Base-by-base conservation (phyloP, 2,888 invertebrate genomes). In the Pachymerium ferrugineum region DNA sequence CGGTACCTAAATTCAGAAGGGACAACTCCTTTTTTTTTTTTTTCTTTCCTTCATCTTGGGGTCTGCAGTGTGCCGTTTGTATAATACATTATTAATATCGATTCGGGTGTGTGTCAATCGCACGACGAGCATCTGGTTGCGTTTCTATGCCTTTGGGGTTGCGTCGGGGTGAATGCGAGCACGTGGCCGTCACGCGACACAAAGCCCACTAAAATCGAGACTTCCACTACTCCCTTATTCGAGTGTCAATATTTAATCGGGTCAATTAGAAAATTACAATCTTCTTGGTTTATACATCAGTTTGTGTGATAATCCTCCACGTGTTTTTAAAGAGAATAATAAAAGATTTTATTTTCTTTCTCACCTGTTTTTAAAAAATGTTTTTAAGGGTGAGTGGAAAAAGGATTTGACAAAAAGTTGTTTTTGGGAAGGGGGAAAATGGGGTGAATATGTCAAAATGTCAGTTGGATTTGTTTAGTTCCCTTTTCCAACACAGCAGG, bases 201-300 rank as follows among this genome's bases (percentile, higher is more conserved):
- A 47, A 47, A 47, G 47, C 47, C 47, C 47, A 47, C 47, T 47
- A 47, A 47, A 47, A 47, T 47, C 22, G 47, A 47, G 47, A 22
- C 8, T 16, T 19, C 8, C 22, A 22, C 47, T n/a, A n/a, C 47
- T 47, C 16, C 22, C 47, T 10, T 19, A 47, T n/a, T n/a, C n/a
- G n/a, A 47, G 47, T 47, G 47, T 47, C 47, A 47, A 47, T 47
- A 47, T 47, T 47, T 47, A 47, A 47, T 47, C 47, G 6, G 47
- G 47, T 47, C 47, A 47, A 47, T 47, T 47, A 47, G 47, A 47
- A 47, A 47, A 47, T 47, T 47, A 47, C 47, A 47, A 47, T 47
- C 47, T 22, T 47, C 16, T 8, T 16, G 3, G n/a, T n/a, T n/a
- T n/a, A n/a, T n/a, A n/a, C n/a, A n/a, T n/a, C n/a, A n/a, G n/a